These are phyloP conservation scores for Lysandra coridon DNA, from an alignment of 2,888 invertebrate species.

Conservation along the genomic window DNA sequence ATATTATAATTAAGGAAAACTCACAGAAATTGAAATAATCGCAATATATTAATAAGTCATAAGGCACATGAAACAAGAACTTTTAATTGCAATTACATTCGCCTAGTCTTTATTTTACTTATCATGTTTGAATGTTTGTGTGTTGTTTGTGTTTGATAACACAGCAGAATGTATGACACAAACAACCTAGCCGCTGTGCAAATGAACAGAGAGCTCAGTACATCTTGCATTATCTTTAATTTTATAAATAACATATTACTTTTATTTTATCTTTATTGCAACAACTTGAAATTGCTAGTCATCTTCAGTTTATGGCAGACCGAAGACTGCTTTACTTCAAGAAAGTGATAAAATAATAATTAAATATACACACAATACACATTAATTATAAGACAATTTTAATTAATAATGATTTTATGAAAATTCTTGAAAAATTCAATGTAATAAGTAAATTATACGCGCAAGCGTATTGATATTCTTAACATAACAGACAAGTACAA, in stretches of 20 bases:
- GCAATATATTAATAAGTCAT: not conserved
- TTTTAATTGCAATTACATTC: not conserved
- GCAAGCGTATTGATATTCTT: too few relatives aligned
- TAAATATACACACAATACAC: too few relatives aligned
- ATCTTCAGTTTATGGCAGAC: not conserved
- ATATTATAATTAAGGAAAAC: too few relatives aligned
- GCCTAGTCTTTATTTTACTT: not conserved
- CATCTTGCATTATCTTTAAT: not conserved
- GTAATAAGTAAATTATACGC: too few relatives aligned
- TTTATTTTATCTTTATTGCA: not conserved
- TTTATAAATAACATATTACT: not conserved
- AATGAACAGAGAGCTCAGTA: not conserved
- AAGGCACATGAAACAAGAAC: not conserved
- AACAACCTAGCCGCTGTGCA: not conserved
- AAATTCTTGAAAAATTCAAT: too few relatives aligned
- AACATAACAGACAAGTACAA: too few relatives aligned
- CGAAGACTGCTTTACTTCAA: not conserved
- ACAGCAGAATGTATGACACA: not conserved
- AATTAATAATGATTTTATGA: too few relatives aligned
- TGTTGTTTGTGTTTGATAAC: not conserved
- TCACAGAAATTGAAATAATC: too few relatives aligned
- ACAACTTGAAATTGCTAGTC: not conserved
- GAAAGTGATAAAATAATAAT: too few relatives aligned
- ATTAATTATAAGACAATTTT: too few relatives aligned
- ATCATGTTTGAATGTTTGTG: not conserved